Evolutionary conservation across 1,140 invertebrate genomes (phyloP), one percentile per base, ranked within the genome.

Genomic region (Cydia splendana): DNA sequence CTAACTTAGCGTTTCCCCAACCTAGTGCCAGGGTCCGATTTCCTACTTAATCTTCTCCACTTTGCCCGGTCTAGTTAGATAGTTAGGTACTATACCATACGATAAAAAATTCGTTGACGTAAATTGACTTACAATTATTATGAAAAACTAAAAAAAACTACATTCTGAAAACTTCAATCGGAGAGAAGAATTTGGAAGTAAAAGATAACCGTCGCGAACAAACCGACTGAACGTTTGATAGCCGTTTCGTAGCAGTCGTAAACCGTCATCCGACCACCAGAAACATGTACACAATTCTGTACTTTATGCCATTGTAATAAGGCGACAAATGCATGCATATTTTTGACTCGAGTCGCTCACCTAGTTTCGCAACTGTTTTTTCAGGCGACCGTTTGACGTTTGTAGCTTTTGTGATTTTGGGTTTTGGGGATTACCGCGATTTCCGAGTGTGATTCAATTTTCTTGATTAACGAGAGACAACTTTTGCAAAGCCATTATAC

Each of bases 341-440:
- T 53, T 53, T 53, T 18, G n/a, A 51, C 3, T 13, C 5, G 51
- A 53, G n/a, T 18, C 10, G 13, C 48, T 53, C 51, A 53, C 51
- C 51, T 3, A 53, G 51, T 53, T 53, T 53, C n/a, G 51, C 15
- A 53, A 53, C 51, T 53, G 51, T 53, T 53, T 53, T 53, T 53
- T 53, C 51, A 53, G 51, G 5, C n/a, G 51, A 6, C 51, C 48
- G 12, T n/a, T 53, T 53, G 51, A 53, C 51, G 51, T 53, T 6
- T 53, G 51, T 18, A n/a, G 51, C 51, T n/a, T 53, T 53, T 53
- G 45, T 48, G 51, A 53, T 53, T 53, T 53, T 18, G 51, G 4
- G 4, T 53, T 53, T 18, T n/a, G 0, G 6, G n/a, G 51, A 53
- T 53, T 48, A 18, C 51, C 15, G 4, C n/a, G 6, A n/a, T n/a